These are phyloP conservation scores for Stegana nigrithorax DNA, from an alignment of 2,888 invertebrate species.

Conservation along the genomic window DNA sequence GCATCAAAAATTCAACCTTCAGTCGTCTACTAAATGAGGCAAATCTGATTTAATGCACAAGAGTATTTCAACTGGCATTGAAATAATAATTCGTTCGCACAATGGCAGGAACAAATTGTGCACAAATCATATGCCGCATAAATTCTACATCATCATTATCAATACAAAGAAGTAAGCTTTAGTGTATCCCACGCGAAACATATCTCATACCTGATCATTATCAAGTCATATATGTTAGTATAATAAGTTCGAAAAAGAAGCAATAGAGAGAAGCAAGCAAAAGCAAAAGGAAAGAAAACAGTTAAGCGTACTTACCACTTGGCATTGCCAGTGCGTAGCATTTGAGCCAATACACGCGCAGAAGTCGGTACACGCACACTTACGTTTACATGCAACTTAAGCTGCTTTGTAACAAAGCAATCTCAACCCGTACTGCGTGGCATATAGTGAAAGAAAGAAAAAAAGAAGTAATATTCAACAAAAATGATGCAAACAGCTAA, in stretches of 20 bases:
- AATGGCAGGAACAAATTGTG: slow-evolving; percentile 10
- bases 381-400: too few relatives aligned
- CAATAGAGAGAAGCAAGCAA: neutral
- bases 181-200: too few relatives aligned
- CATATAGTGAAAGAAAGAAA: neutral
- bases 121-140: slow-evolving; percentile 11
- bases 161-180: neutral
- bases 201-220: too few relatives aligned
- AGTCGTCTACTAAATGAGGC: too few relatives aligned
- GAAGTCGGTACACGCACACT: neutral
- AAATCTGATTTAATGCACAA: neutral
- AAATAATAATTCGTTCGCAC: neutral
- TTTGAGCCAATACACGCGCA: neutral
- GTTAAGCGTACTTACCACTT: slow-evolving; percentile 10
- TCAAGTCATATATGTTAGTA: too few relatives aligned
- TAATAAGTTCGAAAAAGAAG: neutral
- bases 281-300: neutral
- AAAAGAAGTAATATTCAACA: neutral
- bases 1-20: too few relatives aligned
- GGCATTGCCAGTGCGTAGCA: neutral
- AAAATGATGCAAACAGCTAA: neutral
- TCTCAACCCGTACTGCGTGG: neutral
- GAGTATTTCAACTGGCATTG: slow-evolving; percentile 21
- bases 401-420: too few relatives aligned
- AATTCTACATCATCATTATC: neutral